Percentiles rank a stretch among this genome's conserved stretches.
Conservation (phyloP, 2,113 vertebrate species). For the Ctenomys sociabilis region DNA sequence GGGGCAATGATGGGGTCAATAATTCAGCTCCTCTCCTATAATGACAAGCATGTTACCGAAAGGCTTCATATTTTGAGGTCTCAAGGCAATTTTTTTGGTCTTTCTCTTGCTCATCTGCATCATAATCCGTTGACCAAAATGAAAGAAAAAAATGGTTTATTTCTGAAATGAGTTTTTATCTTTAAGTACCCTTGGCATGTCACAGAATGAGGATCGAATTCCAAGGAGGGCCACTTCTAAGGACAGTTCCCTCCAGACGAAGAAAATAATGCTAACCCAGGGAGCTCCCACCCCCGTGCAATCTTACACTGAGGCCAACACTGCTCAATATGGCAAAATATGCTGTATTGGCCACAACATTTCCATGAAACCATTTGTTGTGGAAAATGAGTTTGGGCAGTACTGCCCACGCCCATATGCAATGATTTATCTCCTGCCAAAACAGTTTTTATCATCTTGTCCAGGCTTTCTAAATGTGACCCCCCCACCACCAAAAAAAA, state of each 20-base stretch:
- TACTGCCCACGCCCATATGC: conserved; percentile 73
- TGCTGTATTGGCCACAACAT: conserved; percentile 64
- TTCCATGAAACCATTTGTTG: conserved; percentile 74
- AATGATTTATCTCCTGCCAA: conserved; percentile 73
- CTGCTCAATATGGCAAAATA: conserved; percentile 51
- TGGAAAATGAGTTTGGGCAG: conserved; percentile 52
- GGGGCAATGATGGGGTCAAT: not conserved
- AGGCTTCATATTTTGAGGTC: not conserved
- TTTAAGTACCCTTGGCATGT: not conserved
- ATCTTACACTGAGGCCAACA: not conserved
- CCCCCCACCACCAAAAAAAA: not conserved
- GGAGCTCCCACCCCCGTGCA: not conserved
- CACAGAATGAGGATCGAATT: not conserved
- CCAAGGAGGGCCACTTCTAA: not conserved
- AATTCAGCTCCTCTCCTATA: not conserved
- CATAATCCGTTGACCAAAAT: not conserved
- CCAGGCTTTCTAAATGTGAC: conserved; percentile 67
- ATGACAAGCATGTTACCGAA: not conserved
- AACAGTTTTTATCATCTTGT: conserved; percentile 62
- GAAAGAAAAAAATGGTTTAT: conserved; percentile 2
- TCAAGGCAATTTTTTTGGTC: not conserved
- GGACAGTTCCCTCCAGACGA: not conserved
- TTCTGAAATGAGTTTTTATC: not conserved
- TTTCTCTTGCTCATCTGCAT: not conserved
- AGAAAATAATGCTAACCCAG: not conserved